Evolutionary conservation across 2,888 invertebrate genomes (phyloP), one percentile per base, ranked within the genome.

Genomic region (Galerucella nymphaeae): DNA sequence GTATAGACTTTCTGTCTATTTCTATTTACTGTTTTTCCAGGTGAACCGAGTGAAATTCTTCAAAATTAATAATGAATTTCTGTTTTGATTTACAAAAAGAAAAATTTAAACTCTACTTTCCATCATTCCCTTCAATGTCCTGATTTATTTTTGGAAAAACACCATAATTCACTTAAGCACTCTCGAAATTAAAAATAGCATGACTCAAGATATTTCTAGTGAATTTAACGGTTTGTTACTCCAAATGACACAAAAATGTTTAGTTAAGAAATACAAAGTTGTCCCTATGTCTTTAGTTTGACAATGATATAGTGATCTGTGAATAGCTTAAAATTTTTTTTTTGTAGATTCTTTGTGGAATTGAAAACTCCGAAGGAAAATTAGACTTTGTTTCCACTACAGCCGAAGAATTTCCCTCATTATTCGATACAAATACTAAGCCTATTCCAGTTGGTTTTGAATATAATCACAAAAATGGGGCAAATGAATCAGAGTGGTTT

Each of bases 141-240:
- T 57, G 59, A 59, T 59, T 59, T 59, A 59, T 59, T 59, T 59
- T 59, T 59, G 59, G 59, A 59, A 38, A 38, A n/a, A 20, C 30
- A 30, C 38, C 59, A 59, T 59, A 23, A 59, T n/a, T 59, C 59
- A 59, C 38, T 59, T 30, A 23, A 38, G 9, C 14, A n/a, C 59
- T 30, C 4, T n/a, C 30, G 3, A n/a, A 38, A 59, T 38, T 59
- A 59, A 38, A 59, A 38, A 59, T 38, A 38, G 30, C 30, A n/a
- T 6, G 30, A n/a, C 59, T n/a, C 23, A 6, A 30, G 9, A n/a
- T 59, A 59, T 23, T 59, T 59, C 38, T 38, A 23, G 59, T n/a
- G 13, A 30, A 59, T 59, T 59, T 59, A 59, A 59, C 38, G 59
- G 23, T 30, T 38, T 23, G n/a, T 59, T 59, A 59, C 59, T 30